Percentiles rank a stretch among this genome's conserved stretches.
Evolutionary conservation across 2,888 invertebrate genomes (phyloP).

Genomic region (Agrotis segetum): DNA sequence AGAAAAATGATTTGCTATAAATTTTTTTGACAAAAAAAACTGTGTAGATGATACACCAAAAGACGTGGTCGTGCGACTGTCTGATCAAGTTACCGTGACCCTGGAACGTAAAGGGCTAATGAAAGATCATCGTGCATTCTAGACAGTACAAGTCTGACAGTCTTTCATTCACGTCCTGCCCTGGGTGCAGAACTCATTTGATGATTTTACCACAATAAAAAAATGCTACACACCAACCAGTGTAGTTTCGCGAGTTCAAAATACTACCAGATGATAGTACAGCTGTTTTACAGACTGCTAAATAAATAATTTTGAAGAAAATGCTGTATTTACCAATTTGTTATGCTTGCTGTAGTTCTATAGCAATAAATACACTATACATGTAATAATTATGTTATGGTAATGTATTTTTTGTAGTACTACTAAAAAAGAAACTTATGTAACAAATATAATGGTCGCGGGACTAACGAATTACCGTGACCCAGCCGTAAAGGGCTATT

Average conservation of each 20-base stretch:
- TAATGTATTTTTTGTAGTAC: background rate
- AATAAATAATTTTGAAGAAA: slow-evolving; percentile 18
- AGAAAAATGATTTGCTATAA: background rate
- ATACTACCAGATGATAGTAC: background rate
- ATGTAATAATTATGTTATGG: background rate
- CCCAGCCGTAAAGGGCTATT: too few relatives aligned
- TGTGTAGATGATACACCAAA: too few relatives aligned
- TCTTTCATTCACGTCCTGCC: too few relatives aligned
- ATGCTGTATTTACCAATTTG: background rate
- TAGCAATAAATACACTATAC: background rate
- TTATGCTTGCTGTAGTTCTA: background rate
- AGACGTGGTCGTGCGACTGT: too few relatives aligned
- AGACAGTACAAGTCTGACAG: too few relatives aligned
- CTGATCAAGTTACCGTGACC: too few relatives aligned
- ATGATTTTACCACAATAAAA: too few relatives aligned
- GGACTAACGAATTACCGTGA: too few relatives aligned
- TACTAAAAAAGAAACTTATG: background rate
- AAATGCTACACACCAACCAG: too few relatives aligned
- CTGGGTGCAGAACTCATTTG: too few relatives aligned
- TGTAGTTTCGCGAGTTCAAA: background rate
- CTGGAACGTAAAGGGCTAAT: too few relatives aligned
- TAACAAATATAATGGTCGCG: background rate
- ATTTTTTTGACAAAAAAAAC: background rate
- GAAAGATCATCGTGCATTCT: too few relatives aligned
- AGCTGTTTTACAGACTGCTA: background rate